These are phyloP conservation scores for Triplophysa siluroides DNA, from an alignment of 2,113 vertebrate genomes.

Conservation along the genomic window DNA sequence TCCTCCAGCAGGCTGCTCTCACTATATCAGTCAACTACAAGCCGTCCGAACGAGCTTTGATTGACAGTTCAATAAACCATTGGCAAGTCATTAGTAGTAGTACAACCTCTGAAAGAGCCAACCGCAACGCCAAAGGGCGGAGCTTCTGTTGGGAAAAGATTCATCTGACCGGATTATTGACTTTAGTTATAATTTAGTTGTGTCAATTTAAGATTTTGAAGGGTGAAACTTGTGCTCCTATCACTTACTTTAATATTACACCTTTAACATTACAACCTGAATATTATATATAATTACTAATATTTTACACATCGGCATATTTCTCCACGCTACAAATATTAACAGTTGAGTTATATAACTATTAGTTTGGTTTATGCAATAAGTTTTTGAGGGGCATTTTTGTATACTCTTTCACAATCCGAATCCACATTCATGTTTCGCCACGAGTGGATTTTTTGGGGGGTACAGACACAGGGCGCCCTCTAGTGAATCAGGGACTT, in stretches of 20 bases:
- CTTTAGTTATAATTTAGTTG: neutral
- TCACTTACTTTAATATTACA: neutral
- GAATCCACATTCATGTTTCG: neutral
- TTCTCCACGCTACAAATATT: neutral
- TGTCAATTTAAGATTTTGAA: neutral
- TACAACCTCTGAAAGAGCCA: conserved; percentile 49
- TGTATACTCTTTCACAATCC: neutral
- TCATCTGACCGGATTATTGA: conserved; percentile 4
- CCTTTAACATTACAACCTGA: neutral
- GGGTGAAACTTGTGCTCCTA: neutral
- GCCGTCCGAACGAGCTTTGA: conserved; percentile 55
- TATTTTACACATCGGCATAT: neutral
- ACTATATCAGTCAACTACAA: conserved; percentile 59
- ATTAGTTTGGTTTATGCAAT: too few relatives aligned
- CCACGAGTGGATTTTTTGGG: neutral
- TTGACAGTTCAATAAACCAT: conserved; percentile 59
- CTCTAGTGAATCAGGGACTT: conserved; percentile 8
- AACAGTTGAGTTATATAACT: neutral
- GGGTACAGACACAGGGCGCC: conserved; percentile 17
- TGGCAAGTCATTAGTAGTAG: conserved; percentile 45
- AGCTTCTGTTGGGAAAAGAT: neutral
- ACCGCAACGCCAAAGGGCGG: conserved; percentile 50
- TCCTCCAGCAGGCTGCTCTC: conserved; percentile 39
- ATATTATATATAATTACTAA: too few relatives aligned
- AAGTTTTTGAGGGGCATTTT: neutral